These are phyloP conservation scores for Elymnias hypermnestra DNA, from an alignment of 1,140 invertebrate species.

Conservation along the genomic window DNA sequence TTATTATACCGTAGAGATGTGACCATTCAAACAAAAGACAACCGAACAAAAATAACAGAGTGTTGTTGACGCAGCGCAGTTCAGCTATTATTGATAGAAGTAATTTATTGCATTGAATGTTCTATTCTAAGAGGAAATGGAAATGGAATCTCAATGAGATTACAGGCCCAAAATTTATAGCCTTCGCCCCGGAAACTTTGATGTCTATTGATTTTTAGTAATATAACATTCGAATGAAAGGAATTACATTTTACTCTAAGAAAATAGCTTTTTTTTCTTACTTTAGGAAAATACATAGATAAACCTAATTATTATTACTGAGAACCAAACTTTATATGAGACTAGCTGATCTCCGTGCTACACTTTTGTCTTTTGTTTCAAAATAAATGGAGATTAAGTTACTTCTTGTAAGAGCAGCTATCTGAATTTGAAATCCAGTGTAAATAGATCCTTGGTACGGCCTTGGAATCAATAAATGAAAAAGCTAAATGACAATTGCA, in stretches of 20 bases:
- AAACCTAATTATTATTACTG: too few species aligned
- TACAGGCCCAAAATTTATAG: constrained; percentile 4
- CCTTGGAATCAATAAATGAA: too few species aligned
- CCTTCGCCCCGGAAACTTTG: constrained; percentile 5
- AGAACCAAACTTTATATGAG: too few species aligned
- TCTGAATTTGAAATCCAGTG: too few species aligned
- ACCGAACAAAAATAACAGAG: background rate
- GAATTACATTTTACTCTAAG: background rate
- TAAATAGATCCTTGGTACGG: too few species aligned
- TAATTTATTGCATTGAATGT: constrained; percentile 3
- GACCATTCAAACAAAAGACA: background rate
- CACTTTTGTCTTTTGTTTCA: too few species aligned
- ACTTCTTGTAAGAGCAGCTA: too few species aligned
- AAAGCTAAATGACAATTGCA: too few species aligned
- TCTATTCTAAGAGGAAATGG: constrained; percentile 5
- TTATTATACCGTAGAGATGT: background rate
- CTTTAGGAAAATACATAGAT: too few species aligned
- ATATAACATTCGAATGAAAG: background rate
- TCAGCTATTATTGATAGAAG: constrained; percentile 5
- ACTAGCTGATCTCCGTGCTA: too few species aligned
- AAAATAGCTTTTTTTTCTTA: too few species aligned
- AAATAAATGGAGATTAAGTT: too few species aligned
- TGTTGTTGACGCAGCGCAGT: constrained; percentile 1
- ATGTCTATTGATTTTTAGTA: constrained; percentile 4
- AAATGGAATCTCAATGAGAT: constrained; percentile 6